A percentile compares a stretch with the other conserved stretches of the same genome.
Evolutionary conservation across 1,140 invertebrate species (phyloP).

Genomic region (Chelonus insularis): DNA sequence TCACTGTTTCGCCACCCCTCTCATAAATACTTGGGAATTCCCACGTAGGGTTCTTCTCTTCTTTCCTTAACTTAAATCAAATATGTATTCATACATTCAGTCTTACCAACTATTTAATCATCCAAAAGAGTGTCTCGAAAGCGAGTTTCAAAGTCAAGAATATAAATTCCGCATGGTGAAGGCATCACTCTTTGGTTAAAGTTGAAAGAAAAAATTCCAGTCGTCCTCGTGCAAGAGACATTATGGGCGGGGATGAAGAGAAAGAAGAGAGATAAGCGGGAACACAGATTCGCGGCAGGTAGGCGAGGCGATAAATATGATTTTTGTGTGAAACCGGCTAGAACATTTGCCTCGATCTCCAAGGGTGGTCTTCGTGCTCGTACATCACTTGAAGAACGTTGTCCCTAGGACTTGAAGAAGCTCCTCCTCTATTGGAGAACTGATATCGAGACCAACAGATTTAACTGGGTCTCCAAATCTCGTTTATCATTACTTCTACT

Average conservation of each 20-base stretch:
- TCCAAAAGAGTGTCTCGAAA: conserved; percentile 34
- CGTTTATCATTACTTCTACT: conserved; percentile 20
- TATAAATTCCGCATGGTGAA: conserved; percentile 50
- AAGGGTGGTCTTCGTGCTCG: conserved; percentile 55
- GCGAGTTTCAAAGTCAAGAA: conserved; percentile 38
- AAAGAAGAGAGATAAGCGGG: conserved; percentile 25
- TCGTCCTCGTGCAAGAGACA: conserved; percentile 25
- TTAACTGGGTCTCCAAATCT: background rate
- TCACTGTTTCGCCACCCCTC: conserved; percentile 26
- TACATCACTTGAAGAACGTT: conserved; percentile 47
- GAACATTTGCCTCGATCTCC: conserved; percentile 46
- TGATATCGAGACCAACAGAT: conserved; percentile 9
- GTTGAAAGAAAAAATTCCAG: conserved; percentile 34
- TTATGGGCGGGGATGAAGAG: conserved; percentile 19
- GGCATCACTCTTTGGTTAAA: conserved; percentile 47
- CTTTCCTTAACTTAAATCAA: conserved; percentile 5
- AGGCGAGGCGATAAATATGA: conserved; percentile 51
- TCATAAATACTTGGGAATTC: conserved; percentile 32
- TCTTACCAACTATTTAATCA: conserved; percentile 32
- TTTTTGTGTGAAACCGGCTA: conserved; percentile 54
- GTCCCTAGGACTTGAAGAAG: conserved; percentile 30
- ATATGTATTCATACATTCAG: conserved; percentile 29
- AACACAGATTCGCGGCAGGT: conserved; percentile 38
- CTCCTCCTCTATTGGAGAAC: conserved; percentile 39
- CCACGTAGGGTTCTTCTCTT: conserved; percentile 26